These are phyloP conservation scores for Drosophila birchii DNA, from an alignment of 2,888 invertebrate species.

Conservation along the genomic window DNA sequence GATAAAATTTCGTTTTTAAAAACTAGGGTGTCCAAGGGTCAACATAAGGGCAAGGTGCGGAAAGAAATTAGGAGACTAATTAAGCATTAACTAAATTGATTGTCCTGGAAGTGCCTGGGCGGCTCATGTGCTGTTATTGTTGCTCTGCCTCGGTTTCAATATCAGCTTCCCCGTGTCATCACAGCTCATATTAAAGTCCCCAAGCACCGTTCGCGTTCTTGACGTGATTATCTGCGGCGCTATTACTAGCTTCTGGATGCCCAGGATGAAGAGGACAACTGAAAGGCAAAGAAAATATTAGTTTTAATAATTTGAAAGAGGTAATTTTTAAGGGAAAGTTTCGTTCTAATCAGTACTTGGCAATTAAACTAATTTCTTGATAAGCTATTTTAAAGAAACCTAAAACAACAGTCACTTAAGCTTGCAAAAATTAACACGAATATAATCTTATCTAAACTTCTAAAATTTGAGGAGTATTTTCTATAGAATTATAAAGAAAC, in stretches of 20 bases:
- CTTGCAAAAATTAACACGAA: not conserved
- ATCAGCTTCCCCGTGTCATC: conserved; percentile 98
- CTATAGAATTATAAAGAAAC: too few species aligned
- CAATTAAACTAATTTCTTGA: not conserved
- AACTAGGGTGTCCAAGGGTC: conserved; percentile 40
- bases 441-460: not conserved
- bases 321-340: too few species aligned
- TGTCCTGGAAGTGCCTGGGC: conserved; percentile 11
- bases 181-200: conserved; percentile 99
- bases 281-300: conserved; percentile 74
- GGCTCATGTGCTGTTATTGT: conserved; percentile 79
- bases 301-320: not conserved
- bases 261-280: conserved; percentile 94
- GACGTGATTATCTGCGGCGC: conserved; percentile 98
- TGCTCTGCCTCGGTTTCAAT: conserved; percentile 92
- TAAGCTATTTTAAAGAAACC: not conserved
- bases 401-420: not conserved
- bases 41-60: conserved; percentile 33
- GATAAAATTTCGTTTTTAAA: conserved; percentile 24
- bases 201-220: conserved; percentile 94
- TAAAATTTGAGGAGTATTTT: too few species aligned
- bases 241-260: conserved; percentile 97
- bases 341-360: not conserved
- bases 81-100: conserved; percentile 43
- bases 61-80: conserved; percentile 28